Evolutionary conservation across 2,113 vertebrate species (phyloP).

Genomic region (Pogona vitticeps): DNA sequence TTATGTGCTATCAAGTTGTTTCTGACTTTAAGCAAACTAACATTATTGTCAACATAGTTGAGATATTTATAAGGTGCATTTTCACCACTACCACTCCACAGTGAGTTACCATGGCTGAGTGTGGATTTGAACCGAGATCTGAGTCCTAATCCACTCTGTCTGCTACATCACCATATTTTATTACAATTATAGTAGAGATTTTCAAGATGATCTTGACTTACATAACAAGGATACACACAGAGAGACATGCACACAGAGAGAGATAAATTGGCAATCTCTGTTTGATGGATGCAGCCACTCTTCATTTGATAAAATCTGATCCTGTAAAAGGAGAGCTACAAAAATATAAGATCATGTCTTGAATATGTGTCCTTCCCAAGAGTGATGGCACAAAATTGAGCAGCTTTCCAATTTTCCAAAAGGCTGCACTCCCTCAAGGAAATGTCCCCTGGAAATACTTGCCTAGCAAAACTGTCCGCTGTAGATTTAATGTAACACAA

Average conservation of each 20-base stretch:
- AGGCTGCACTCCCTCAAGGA: neutral
- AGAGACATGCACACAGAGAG: neutral
- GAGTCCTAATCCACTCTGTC: too few species aligned
- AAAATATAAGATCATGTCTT: neutral
- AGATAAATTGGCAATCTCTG: neutral
- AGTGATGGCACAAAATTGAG: neutral
- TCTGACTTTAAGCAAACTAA: too few species aligned
- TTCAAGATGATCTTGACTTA: too few species aligned
- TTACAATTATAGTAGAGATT: too few species aligned
- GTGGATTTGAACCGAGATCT: too few species aligned
- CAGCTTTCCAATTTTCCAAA: conserved; percentile 26
- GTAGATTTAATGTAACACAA: neutral
- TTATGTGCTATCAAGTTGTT: too few species aligned
- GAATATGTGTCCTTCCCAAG: neutral
- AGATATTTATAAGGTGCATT: too few species aligned
- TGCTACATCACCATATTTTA: too few species aligned
- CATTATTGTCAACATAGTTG: too few species aligned
- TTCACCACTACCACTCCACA: too few species aligned
- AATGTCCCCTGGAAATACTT: conserved; percentile 12
- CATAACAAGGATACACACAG: neutral
- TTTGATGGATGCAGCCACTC: neutral
- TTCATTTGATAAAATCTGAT: neutral
- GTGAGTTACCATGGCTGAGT: too few species aligned
- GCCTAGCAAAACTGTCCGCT: neutral
- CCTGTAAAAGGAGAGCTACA: neutral